Conservation (phyloP, 1,140 invertebrate species). For the Penaeus indicus region DNA sequence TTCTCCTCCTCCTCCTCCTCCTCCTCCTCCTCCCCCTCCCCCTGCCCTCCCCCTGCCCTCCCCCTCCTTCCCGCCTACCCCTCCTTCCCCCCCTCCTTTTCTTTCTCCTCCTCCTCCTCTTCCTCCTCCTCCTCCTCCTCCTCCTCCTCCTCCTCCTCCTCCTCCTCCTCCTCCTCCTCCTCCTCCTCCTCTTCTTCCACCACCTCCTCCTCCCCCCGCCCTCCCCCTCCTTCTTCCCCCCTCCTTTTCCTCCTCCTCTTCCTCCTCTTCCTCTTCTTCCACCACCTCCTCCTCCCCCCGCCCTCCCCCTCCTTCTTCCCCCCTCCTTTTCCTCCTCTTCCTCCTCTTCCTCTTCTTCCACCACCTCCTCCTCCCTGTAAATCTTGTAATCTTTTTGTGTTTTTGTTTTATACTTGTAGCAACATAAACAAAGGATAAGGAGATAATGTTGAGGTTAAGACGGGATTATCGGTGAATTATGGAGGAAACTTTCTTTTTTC, state of each 20-base stretch:
- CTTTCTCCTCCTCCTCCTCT: slow-evolving; percentile 22
- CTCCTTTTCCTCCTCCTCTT: no score
- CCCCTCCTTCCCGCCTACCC: not conserved
- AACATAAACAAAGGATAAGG: no score
- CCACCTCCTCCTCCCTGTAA: not conserved
- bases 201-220: no score
- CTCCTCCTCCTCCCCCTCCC: not conserved
- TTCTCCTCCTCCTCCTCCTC: slow-evolving; percentile 10
- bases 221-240: not conserved
- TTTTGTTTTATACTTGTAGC: no score
- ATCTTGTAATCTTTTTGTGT: no score
- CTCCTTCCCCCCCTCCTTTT: not conserved
- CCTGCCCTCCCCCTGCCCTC: not conserved
- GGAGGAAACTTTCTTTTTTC: no score
- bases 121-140: not conserved
- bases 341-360: not conserved
- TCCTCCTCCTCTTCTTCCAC: not conserved
- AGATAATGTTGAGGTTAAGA: no score
- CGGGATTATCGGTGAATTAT: no score
- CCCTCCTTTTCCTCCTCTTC: not conserved
- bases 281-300: slow-evolving; percentile 20
- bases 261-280: not conserved
- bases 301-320: not conserved
- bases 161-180: not conserved
- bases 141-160: not conserved